These are phyloP conservation scores for Alviniconcha strummeri DNA, from an alignment of 2,888 invertebrate genomes.

Conservation along the genomic window DNA sequence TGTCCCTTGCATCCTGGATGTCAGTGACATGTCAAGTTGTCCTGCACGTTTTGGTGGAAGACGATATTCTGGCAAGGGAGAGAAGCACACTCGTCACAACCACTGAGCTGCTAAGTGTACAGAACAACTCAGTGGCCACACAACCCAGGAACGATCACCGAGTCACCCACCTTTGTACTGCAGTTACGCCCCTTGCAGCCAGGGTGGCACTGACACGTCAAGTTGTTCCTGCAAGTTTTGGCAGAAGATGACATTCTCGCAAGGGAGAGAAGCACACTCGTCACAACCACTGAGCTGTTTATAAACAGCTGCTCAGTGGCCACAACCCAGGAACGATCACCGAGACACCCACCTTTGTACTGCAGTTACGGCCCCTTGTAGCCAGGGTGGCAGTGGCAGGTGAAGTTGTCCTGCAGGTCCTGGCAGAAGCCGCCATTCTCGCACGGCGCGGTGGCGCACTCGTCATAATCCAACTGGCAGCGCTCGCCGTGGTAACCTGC, in stretches of 20 bases:
- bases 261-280: conserved; percentile 67
- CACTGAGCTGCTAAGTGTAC: neutral
- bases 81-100: neutral
- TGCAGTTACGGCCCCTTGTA: conserved; percentile 39
- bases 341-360: conserved; percentile 34
- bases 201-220: conserved; percentile 64
- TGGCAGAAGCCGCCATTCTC: conserved; percentile 67
- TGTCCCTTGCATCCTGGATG: conserved; percentile 42
- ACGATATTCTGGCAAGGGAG: neutral
- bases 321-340: too few relatives aligned
- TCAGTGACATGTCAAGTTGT: conserved; percentile 48
- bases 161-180: conserved; percentile 34
- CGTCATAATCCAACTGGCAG: conserved; percentile 42
- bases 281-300: conserved; percentile 13
- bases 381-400: conserved; percentile 63
- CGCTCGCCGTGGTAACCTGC: conserved; percentile 40
- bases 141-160: neutral
- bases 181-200: conserved; percentile 40
- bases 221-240: conserved; percentile 62
- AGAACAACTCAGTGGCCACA: too few relatives aligned
- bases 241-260: conserved; percentile 67
- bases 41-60: too few relatives aligned
- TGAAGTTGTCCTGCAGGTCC: conserved; percentile 62
- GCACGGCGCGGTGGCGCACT: conserved; percentile 67
- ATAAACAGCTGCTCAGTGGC: too few relatives aligned